phyloP scores from a whole-genome alignment of 1,140 invertebrate genomes.

The Hycleus cichorii region DNA sequence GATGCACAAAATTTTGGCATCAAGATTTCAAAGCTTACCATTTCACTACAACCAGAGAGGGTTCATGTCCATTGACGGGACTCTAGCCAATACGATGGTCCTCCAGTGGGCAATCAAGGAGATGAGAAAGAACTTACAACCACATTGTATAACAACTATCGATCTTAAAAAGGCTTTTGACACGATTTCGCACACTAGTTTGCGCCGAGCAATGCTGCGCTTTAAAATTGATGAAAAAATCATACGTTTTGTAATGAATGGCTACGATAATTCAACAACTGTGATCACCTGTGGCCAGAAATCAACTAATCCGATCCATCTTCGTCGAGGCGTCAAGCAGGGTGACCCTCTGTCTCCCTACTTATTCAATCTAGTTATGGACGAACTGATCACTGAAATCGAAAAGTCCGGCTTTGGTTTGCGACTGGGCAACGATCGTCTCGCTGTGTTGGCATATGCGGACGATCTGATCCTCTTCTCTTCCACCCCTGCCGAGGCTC shows the following conservation, averaged over 20 bases:
- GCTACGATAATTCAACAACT: conserved; percentile 8
- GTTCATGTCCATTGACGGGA: not conserved
- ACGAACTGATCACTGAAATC: conserved; percentile 31
- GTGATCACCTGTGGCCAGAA: conserved; percentile 9
- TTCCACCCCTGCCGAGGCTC: conserved; percentile 20
- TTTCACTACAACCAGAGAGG: not conserved
- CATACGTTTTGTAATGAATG: not conserved
- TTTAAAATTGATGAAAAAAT: not conserved
- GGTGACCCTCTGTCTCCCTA: conserved; percentile 45
- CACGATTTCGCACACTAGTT: not conserved
- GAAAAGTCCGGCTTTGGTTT: not conserved
- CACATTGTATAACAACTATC: not conserved
- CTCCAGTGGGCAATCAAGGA: not conserved
- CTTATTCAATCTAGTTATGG: conserved; percentile 44
- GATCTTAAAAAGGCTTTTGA: conserved; percentile 9
- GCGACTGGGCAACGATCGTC: not conserved
- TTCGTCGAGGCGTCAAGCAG: conserved; percentile 42
- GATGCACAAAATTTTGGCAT: not conserved
- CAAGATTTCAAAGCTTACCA: not conserved
- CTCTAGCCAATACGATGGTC: not conserved
- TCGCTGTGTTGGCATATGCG: conserved; percentile 36
- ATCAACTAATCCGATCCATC: conserved; percentile 18
- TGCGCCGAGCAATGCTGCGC: not conserved
- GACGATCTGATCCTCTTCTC: conserved; percentile 41
- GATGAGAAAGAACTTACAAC: not conserved